Evolutionary conservation across 2,888 invertebrate species (phyloP), one percentile per base, ranked within the genome.

Genomic region (Epistrophella euchroma): DNA sequence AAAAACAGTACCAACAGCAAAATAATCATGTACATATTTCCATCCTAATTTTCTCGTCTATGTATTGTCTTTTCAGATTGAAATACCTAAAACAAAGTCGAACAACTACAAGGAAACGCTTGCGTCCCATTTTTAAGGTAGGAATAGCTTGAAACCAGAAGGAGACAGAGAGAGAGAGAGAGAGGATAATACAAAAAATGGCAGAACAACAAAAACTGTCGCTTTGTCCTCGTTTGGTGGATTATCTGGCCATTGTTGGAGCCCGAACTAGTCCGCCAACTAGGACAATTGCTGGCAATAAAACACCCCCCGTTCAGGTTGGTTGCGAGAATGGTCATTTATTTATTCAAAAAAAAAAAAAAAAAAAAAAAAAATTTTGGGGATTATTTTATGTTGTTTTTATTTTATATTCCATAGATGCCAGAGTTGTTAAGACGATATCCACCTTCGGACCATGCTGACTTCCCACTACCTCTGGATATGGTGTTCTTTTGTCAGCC

Each of bases 401-500:
- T 64, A 9, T 60, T 60, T 15, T 15, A 37, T 60, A 37, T 40
- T 40, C 40, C 17, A 35, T 93, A 98, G 96, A 96, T 97, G 13
- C 99, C 99, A 15, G 98, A 99, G 93, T 94, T 99, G 72, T 94
- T 99, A 74, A 95, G 99, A 22, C 95, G 98, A n/a, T 99, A 98
- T 92, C 99, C 99, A 1, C 94, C 97, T 28, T 97, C 97, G 89
- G 98, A 99, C 93, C 99, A 99, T 93, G 96, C 97, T 91, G 99
- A 99, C 93, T 99, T 99, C 92, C 97, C 98, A 0, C 94, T 99
- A 90, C 99, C 99, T 0, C 94, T 98, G 91, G 99, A 99, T 93
- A 99, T 99, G 95, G 98, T 99, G 32, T 99, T 98, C 93, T 99
- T 99, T 93, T 99, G 99, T 91, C 99, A 99, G 93, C 99, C 99